Evolutionary conservation across 2,113 vertebrate genomes (phyloP).

Genomic region (Oreocharis arfaki): DNA sequence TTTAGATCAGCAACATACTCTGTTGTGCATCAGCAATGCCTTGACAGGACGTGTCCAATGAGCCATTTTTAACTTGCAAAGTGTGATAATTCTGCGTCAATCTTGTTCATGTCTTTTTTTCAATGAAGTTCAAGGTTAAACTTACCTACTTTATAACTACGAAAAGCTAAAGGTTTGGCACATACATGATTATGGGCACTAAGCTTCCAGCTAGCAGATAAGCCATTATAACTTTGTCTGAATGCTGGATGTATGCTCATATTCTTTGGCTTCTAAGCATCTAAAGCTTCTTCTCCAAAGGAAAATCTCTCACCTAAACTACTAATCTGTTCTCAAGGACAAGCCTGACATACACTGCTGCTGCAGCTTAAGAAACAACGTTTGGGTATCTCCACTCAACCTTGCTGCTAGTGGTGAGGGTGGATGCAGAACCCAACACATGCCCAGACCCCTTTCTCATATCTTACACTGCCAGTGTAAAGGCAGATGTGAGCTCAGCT

Average conservation of each 20-base stretch:
- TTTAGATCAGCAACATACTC: neutral
- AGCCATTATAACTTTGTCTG: neutral
- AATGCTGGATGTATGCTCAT: neutral
- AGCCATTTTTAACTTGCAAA: neutral
- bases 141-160: neutral
- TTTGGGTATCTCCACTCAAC: neutral
- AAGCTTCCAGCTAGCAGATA: neutral
- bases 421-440: neutral
- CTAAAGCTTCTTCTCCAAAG: neutral
- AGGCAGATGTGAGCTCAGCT: neutral
- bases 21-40: neutral
- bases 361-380: neutral
- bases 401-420: neutral
- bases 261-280: neutral
- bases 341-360: neutral
- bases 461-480: neutral
- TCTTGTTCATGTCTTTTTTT: neutral
- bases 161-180: neutral
- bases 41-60: fast-evolving
- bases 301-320: neutral
- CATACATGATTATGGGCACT: neutral
- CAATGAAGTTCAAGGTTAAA: neutral
- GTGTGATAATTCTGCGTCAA: neutral
- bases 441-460: neutral
- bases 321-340: neutral